Evolutionary conservation across 2,888 invertebrate genomes (phyloP).

Genomic region (Blera fallax): DNA sequence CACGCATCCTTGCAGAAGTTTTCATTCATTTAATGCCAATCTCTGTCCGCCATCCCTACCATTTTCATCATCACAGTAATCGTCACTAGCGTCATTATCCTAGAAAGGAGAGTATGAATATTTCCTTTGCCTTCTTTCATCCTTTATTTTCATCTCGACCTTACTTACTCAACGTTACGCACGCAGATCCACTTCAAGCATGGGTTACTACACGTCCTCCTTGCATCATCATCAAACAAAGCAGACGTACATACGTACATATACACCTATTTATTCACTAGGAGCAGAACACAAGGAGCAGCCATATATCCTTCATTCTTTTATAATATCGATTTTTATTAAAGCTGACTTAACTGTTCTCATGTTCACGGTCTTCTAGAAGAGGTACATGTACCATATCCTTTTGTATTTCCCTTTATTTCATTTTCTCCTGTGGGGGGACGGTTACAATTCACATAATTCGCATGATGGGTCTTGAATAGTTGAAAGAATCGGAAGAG

Average conservation of each 20-base stretch:
- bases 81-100: slow-evolving; percentile 47
- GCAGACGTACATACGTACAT: slow-evolving; percentile 6
- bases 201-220: slow-evolving; percentile 36
- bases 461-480: slow-evolving; percentile 45
- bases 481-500: neutral
- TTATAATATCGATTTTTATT: slow-evolving; percentile 59
- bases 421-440: neutral
- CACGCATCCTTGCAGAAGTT: slow-evolving; percentile 42
- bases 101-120: slow-evolving; percentile 17
- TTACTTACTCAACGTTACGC: slow-evolving; percentile 47
- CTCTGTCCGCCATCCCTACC: neutral
- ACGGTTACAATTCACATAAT: slow-evolving; percentile 23
- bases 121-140: neutral
- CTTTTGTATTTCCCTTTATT: slow-evolving; percentile 2
- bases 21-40: slow-evolving; percentile 66
- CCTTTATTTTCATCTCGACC: slow-evolving; percentile 38
- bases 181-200: slow-evolving; percentile 56
- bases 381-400: slow-evolving; percentile 15
- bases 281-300: neutral
- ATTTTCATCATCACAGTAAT: slow-evolving; percentile 45
- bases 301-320: slow-evolving; percentile 20
- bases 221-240: slow-evolving; percentile 62
- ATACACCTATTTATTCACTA: slow-evolving; percentile 40
- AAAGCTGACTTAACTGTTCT: slow-evolving; percentile 53
- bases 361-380: slow-evolving; percentile 17